Evolutionary conservation across 2,797 vertebrate genomes (phyloP), one percentile per base, ranked within the genome.

Genomic region (Neomorphus geoffroyi): DNA sequence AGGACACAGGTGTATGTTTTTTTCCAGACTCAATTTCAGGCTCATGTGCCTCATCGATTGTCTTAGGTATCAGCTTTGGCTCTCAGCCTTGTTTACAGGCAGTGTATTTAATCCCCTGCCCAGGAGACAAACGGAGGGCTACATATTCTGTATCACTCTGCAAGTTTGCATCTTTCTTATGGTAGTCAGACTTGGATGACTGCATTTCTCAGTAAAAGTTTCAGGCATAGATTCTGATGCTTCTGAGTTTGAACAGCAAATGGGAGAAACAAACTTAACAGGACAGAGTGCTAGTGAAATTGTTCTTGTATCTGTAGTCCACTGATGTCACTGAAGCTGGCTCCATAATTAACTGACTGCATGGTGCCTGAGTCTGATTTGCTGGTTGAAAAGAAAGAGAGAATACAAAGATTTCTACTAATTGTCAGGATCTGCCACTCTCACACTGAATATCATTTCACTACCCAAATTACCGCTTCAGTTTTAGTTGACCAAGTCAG

Each of bases 401-500:
- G n/a, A 71, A 80, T 48, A 80, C 15, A 65, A n/a, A 71, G 13
- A 33, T 21, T 80, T 50, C 65, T 54, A 65, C 33, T 94, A 89
- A 87, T 62, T 70, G 70, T 48, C 57, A 81, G n/a, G 56, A 74
- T 66, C 91, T 80, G 79, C 43, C 73, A 70, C 43, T 86, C 45
- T 91, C 46, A 73, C 33, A 17, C 15, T 53, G 51, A 39, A 69
- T 70, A 70, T 45, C 18, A 66, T 78, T 84, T 92, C 41, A 45
- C 66, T 78, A 61, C 48, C 33, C 2, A 5, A 87, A 66, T 67
- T 66, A 32, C 22, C 28, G 62, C 61, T 78, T 93, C 64, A 50
- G 70, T 84, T 91, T 93, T 87, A 84, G 61, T 18, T 91, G 85
- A 90, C 61, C 65, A 91, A 72, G 46, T 86, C 74, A 78, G 70